A percentile compares a stretch with the other conserved stretches of the same genome.
Conservation (phyloP, 2,797 vertebrate species). For the Muscicapa striata region DNA sequence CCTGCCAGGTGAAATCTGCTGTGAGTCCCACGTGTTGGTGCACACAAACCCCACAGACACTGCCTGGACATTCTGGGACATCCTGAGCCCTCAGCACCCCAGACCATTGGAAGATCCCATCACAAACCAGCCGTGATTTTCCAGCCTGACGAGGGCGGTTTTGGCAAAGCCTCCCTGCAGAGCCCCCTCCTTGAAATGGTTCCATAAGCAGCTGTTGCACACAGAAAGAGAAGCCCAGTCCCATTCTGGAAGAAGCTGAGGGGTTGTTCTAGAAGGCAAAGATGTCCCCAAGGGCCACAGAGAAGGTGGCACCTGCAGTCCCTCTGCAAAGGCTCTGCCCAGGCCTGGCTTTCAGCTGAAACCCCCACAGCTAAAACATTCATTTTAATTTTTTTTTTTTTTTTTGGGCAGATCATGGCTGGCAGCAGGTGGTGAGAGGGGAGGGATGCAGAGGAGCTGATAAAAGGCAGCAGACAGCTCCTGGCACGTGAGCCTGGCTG, state of each 20-base stretch:
- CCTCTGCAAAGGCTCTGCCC: neutral
- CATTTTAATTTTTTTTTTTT: neutral
- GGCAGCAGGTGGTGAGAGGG: constrained; percentile 17
- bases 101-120: neutral
- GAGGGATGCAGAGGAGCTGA: neutral
- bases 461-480: constrained; percentile 2
- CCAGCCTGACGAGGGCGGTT: neutral
- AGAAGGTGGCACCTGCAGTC: neutral
- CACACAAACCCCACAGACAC: neutral
- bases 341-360: neutral
- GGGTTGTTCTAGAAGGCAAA: neutral
- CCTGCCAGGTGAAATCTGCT: neutral
- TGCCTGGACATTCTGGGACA: neutral
- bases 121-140: neutral
- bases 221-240: neutral
- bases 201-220: neutral
- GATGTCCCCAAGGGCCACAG: neutral
- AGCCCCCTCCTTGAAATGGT: neutral
- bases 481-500: neutral
- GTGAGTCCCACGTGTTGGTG: neutral
- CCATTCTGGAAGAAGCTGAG: neutral
- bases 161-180: neutral
- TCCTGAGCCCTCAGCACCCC: neutral
- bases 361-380: neutral
- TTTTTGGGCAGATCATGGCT: neutral